Evolutionary conservation across 2,797 vertebrate species (phyloP).

Genomic region (Valencia hispanica): DNA sequence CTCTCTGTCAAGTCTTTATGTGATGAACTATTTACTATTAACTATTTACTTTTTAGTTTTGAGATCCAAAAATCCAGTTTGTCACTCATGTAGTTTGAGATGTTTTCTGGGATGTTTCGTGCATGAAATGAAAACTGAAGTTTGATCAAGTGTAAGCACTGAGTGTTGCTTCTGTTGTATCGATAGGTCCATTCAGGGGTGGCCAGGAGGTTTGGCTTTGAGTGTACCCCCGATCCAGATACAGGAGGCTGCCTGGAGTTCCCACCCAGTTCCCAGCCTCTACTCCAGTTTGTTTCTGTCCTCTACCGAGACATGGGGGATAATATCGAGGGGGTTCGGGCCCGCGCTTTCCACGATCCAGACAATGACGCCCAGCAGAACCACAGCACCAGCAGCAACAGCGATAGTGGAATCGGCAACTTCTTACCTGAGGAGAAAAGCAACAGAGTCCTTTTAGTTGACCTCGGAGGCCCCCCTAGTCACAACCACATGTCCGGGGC

Average conservation of each 20-base stretch:
- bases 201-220: constrained; percentile 90
- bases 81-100: not conserved
- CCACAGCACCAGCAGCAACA: constrained; percentile 97
- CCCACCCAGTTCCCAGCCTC: constrained; percentile 91
- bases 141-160: not conserved
- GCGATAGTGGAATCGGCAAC: constrained; percentile 96
- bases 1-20: not conserved
- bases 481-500: constrained; percentile 84
- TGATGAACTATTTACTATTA: not conserved
- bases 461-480: constrained; percentile 87
- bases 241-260: constrained; percentile 95
- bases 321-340: constrained; percentile 92
- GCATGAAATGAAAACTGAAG: not conserved
- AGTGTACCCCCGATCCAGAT: constrained; percentile 95
- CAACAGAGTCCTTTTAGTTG: constrained; percentile 92
- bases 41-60: not conserved
- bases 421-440: constrained; percentile 93
- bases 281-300: constrained; percentile 95
- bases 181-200: constrained; percentile 87
- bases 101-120: not conserved
- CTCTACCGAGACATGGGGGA: constrained; percentile 98
- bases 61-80: not conserved
- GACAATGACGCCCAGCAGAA: constrained; percentile 90
- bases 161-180: not conserved
- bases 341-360: constrained; percentile 90